Base-by-base conservation (phyloP, 2,113 vertebrate genomes). In the Osmerus eperlanus region DNA sequence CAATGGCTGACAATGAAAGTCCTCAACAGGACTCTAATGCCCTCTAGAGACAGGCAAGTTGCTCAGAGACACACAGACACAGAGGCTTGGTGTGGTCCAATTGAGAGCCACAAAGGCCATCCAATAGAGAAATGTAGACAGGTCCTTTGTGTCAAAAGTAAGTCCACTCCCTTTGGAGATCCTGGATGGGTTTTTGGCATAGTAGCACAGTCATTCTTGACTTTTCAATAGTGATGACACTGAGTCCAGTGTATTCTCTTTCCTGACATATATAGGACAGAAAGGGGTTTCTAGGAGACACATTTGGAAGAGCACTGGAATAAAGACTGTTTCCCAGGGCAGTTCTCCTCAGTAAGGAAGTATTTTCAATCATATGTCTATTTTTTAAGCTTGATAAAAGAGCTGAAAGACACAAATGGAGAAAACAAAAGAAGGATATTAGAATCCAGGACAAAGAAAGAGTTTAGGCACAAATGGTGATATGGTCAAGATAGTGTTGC, bases 51-150 rank as follows among this genome's bases (percentile, higher is more conserved):
- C 83, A 83, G 83, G 87, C 86, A 81, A 81, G 69, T 71, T 67
- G 18, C 81, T 83, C 70, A 81, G 67, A 54, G 77, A 69, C 62
- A 64, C 74, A 47, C 70, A 81, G 67, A 51, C 77, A 69, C 56
- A 59, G 71, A 79, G 85, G 74, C 81, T 77, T 85, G 83, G 78
- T 81, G 81, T 89, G 76, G 29, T 78, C 65, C 47, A 71, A 73
- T 79, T 78, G 82, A 77, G 59, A 68, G 68, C 72, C 81, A 88
- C 84, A 89, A 88, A 91, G 80, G 77, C 85, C 75, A 58, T 81
- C 81, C 83, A 74, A 78, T 83, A 63, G 82, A 86, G 90, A 88
- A 90, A 91, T 87, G 90, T 87, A 90, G 87, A 83, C 86, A 84
- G 82, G 74, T 70, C 75, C 70, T 88, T 88, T 86, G 89, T 87